These are phyloP conservation scores for Borostomias antarcticus DNA, from an alignment of 2,797 vertebrate genomes.

Conservation along the genomic window DNA sequence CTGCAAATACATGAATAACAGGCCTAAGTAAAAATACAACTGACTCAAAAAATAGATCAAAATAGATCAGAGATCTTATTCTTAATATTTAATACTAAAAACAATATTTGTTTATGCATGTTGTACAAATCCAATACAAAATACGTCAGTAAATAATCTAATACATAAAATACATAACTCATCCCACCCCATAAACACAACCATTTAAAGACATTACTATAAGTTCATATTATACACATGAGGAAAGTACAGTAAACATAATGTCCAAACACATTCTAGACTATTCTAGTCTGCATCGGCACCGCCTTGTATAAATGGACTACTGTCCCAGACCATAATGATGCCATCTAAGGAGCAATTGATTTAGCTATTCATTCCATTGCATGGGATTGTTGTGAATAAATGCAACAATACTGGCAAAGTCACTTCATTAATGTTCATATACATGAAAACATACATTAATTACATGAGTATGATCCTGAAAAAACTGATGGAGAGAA, in stretches of 20 bases:
- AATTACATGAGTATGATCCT: not conserved
- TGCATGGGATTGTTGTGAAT: conserved; percentile 33
- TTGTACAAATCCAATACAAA: conserved; percentile 40
- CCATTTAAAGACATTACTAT: not conserved
- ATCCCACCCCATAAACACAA: not conserved
- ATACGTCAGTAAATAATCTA: not conserved
- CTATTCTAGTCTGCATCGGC: not conserved
- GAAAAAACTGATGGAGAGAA: not conserved
- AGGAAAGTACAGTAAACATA: no score
- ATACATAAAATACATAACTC: no score
- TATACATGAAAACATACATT: conserved; percentile 1
- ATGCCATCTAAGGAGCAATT: not conserved
- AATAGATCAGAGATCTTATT: not conserved
- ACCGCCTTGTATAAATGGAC: not conserved
- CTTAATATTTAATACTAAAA: no score
- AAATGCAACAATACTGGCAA: conserved; percentile 18
- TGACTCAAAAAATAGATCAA: not conserved
- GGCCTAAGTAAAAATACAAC: no score
- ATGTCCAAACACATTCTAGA: not conserved
- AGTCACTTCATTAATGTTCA: conserved; percentile 14
- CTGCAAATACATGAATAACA: no score
- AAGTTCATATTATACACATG: not conserved
- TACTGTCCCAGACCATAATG: no score
- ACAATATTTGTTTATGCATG: conserved; percentile 22
- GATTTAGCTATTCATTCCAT: no score